Evolutionary conservation across 1,140 invertebrate species (phyloP), one percentile per base, ranked within the genome.

Genomic region (Euschistus heros): DNA sequence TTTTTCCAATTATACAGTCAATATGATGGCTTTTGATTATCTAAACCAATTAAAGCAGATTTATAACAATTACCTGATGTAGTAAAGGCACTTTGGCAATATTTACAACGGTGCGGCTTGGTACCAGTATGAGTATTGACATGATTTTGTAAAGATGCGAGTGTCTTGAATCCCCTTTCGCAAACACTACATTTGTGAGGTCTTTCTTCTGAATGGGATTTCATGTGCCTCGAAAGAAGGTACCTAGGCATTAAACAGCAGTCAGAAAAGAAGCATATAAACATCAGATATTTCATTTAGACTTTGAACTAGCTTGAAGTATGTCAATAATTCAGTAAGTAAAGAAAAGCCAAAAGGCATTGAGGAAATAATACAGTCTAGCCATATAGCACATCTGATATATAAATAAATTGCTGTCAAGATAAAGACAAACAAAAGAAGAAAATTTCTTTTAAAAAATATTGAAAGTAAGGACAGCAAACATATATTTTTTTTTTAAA

Each of bases 51-150:
- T n/a, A 8, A 20, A 22, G 6, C 46, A 63, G 27, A n/a, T n/a
- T n/a, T n/a, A n/a, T n/a, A n/a, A 68, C 20, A 72, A 72, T 75
- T 74, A 87, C 87, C 88, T 62, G 92, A 96, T 2, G 95, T 98
- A 0, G 94, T 97, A 74, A 98, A 98, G 14, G 89, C 86, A 68
- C 88, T 88, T 13, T 92, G 89, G 77, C 95, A 98, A 73, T 82
- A 89, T 77, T 94, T 94, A 78, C 95, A 98, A 47, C 87, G 83
- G 76, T 97, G 93, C 0, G 95, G 95, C 73, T 96, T 92, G 8
- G 89, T 90, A 46, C 94, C 94, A 27, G 94, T 95, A 75, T 98
- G 95, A 66, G 93, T 97, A 75, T 97, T 97, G 2, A 95, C 86
- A 76, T 98, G 94, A 75, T 97, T 98, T 70, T 95, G 89, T 26